Evolutionary conservation across 1,140 invertebrate genomes (phyloP), one percentile per base, ranked within the genome.

Genomic region (Hetaerina americana): DNA sequence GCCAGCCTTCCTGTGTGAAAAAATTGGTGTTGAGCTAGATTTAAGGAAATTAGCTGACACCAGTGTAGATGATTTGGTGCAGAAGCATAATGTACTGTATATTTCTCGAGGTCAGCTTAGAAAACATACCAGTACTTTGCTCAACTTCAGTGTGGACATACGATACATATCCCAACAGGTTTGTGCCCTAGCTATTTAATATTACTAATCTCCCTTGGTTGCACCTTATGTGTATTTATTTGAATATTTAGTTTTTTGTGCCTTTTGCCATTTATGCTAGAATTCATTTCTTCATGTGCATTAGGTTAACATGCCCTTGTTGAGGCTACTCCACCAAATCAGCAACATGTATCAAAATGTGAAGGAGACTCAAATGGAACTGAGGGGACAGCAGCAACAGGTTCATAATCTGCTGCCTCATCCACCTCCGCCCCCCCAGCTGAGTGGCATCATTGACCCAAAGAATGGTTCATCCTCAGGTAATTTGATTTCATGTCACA

Each of bases 321-420:
- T 99, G 26, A 83, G 96, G 71, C 84, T 99, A 26, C 84, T 98
- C 49, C 95, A 98, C 84, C 96, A 99, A 83, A 96, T 99, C 75
- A 93, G 91, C 75, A 96, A 95, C 74, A 97, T 98, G 94, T 96
- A 97, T 82, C 93, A 96, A 81, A 98, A 97, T 82, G 94, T 97
- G 5, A 94, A 95, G 78, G 93, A 96, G 78, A 97, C 95, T 0
- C 92, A 95, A 79, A 90, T 91, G 76, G 94, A 96, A 76, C 83
- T 98, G 68, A 90, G 88, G 77, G 90, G 88, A 74, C 91, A 90
- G 74, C 87, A 87, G 25, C 79, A 57, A 82, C 84, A 75, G 79
- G 81, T 57, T 12, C 40, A 57, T 57, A 57, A 12, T 10, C 73
- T 79, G 84, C 69, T 79, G 80, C 74, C 83, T 5, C n/a, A 31